phyloP scores from a whole-genome alignment of 2,888 invertebrate species.

The Orthosia gracilis region DNA sequence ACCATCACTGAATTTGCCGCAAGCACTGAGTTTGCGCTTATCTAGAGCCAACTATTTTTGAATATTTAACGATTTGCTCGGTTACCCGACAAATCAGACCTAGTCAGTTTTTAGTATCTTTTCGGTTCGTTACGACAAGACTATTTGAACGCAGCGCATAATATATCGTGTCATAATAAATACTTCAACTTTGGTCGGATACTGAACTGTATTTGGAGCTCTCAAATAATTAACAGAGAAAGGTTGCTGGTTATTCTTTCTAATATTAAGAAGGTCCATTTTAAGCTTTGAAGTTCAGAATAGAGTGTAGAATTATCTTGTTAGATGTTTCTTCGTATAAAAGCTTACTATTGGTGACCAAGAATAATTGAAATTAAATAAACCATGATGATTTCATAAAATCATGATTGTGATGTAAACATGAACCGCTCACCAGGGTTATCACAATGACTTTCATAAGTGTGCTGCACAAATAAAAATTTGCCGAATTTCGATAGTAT shows the following conservation, averaged over 20 bases:
- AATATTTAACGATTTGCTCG: too few relatives aligned
- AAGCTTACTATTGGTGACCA: neutral
- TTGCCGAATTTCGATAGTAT: too few relatives aligned
- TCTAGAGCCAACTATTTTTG: too few relatives aligned
- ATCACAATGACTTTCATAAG: neutral
- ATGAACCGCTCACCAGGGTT: neutral
- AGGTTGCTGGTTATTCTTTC: neutral
- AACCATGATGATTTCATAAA: neutral
- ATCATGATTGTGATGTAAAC: neutral
- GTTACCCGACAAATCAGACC: slow-evolving; percentile 13
- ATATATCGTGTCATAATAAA: slow-evolving; percentile 59
- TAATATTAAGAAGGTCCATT: neutral
- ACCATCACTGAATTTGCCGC: neutral
- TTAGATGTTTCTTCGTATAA: neutral
- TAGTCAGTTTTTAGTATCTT: slow-evolving; percentile 52
- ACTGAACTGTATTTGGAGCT: slow-evolving; percentile 2
- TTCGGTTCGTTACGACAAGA: slow-evolving; percentile 2
- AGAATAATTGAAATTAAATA: neutral
- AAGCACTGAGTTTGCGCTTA: neutral
- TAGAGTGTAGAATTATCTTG: neutral
- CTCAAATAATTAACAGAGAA: neutral
- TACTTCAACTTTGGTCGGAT: slow-evolving; percentile 60
- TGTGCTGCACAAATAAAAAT: neutral
- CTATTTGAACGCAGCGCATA: slow-evolving; percentile 50
- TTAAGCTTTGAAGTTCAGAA: slow-evolving; percentile 4